Evolutionary conservation across 2,113 vertebrate species (phyloP), one percentile per base, ranked within the genome.

Genomic region (Myocastor coypus): DNA sequence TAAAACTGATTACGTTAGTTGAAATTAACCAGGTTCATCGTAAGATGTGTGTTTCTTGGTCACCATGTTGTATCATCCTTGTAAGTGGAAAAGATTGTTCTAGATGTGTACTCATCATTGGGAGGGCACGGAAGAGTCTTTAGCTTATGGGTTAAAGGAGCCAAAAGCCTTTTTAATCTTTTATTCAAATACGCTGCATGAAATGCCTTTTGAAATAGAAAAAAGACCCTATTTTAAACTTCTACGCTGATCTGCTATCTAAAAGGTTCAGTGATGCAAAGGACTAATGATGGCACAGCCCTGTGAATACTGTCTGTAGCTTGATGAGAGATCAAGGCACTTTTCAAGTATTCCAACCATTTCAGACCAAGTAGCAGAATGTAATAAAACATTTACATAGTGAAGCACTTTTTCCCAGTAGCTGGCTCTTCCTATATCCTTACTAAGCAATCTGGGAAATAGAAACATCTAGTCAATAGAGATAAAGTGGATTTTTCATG

Each of bases 151-250:
- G 13, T 87, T 92, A 64, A 94, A 94, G 37, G 37, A 92, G 64
- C 22, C 37, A 77, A 95, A 94, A 61, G 73, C 11, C 68, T 75
- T 88, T 55, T 90, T 89, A 94, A 64, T 95, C 64, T 69, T 77
- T 82, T 77, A 73, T 69, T 94, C 83, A 77, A 84, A 59, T 86
- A 64, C 81, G 22, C 32, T 83, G 16, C 20, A 64, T 77, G 77
- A 93, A 94, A 83, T 94, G 90, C 57, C 34, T 95, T 95, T 85
- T 95, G 88, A 93, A 63, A 69, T 55, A 89, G 32, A 83, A 57
- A 84, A 85, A 83, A 93, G 52, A 57, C 50, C 40, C 61, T 83
- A 37, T 94, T 83, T 80, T 89, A 96, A 68, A 83, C 75, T 94
- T 96, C 96, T 94, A 46, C 37, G 64, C 20, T 81, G n/a, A 64